phyloP scores from a whole-genome alignment of 2,888 invertebrate species.

The Drosophila ustulata region DNA sequence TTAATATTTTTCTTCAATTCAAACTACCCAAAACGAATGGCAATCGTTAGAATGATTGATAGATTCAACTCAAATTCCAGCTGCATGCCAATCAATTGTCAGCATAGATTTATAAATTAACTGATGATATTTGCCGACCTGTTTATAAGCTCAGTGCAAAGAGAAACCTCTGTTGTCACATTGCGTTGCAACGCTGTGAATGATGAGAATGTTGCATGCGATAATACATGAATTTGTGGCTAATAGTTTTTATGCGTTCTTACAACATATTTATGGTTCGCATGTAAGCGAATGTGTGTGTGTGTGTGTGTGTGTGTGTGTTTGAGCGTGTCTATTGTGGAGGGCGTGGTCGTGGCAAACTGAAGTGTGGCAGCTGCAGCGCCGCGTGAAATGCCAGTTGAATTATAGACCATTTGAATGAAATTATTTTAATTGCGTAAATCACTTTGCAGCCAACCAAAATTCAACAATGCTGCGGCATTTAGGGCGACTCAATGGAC shows the following conservation, averaged over 20 bases:
- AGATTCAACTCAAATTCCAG: not conserved
- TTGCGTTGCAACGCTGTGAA: slow-evolving; percentile 7
- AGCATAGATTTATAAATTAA: slow-evolving; percentile 1
- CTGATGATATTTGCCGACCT: slow-evolving; percentile 1
- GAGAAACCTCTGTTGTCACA: not conserved
- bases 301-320: slow-evolving; percentile 5
- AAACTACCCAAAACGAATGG: not conserved
- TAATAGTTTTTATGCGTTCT: slow-evolving; percentile 56
- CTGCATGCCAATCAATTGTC: not conserved
- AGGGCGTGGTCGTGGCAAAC: slow-evolving; percentile 41
- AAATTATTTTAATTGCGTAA: slow-evolving; percentile 81
- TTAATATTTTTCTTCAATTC: not conserved
- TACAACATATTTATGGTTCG: slow-evolving; percentile 53
- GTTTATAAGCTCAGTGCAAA: not conserved
- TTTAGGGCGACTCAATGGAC: slow-evolving; percentile 37
- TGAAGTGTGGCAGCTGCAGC: slow-evolving; percentile 54
- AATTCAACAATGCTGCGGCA: slow-evolving; percentile 73
- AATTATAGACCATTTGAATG: slow-evolving; percentile 79
- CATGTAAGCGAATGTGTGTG: not conserved
- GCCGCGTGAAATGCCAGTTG: slow-evolving; percentile 72
- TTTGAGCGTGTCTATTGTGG: slow-evolving; percentile 41
- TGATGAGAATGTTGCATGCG: slow-evolving; percentile 41
- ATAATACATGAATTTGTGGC: slow-evolving; percentile 48
- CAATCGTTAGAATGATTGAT: not conserved
- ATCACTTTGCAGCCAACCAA: slow-evolving; percentile 75